Percentiles rank a stretch among this genome's conserved stretches.
phyloP scores from a whole-genome alignment of 2,113 vertebrate species.

The Glaucomys volans region DNA sequence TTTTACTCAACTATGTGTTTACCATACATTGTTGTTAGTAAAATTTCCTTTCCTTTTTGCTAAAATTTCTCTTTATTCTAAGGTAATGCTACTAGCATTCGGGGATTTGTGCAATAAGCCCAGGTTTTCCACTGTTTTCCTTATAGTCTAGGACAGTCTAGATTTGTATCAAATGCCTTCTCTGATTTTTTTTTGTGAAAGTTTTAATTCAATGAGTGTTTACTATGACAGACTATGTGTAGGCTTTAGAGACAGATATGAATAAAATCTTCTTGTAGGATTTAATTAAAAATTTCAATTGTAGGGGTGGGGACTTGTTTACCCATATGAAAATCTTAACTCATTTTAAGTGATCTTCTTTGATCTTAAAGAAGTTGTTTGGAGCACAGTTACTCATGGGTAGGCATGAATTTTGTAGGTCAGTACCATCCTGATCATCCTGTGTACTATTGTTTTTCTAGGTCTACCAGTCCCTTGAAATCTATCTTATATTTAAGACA shows the following conservation, averaged over 20 bases:
- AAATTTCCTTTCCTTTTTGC: background rate
- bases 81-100: background rate
- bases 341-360: background rate
- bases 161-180: background rate
- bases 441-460: background rate
- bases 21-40: background rate
- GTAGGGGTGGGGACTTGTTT: background rate
- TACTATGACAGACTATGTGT: background rate
- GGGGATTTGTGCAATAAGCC: background rate
- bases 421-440: background rate
- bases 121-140: background rate
- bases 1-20: background rate
- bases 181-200: background rate
- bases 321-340: background rate
- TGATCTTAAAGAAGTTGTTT: constrained; percentile 14
- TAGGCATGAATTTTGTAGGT: background rate
- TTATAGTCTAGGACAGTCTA: constrained; percentile 1
- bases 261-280: background rate
- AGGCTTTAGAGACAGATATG: background rate
- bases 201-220: background rate
- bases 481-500: constrained; percentile 54
- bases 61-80: constrained; percentile 20
- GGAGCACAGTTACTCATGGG: background rate
- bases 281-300: background rate
- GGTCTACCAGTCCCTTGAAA: background rate